Evolutionary conservation across 2,888 invertebrate genomes (phyloP).

Genomic region (Rhagophthalmus giganteus): DNA sequence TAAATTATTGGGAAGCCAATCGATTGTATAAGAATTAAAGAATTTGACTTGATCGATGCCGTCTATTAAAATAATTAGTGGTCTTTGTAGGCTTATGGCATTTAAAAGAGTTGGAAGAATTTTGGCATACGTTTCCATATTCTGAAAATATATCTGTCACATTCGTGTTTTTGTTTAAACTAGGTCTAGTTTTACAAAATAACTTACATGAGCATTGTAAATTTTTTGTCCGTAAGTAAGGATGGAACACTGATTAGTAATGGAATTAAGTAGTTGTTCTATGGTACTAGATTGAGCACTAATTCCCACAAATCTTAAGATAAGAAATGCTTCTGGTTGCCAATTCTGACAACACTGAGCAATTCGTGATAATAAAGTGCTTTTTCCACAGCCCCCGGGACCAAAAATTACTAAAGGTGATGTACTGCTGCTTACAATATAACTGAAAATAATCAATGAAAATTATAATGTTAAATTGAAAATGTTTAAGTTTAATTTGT

Average conservation of each 20-base stretch:
- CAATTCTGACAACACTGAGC: slow-evolving; percentile 67
- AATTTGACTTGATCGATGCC: slow-evolving; percentile 68
- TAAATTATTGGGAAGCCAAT: slow-evolving; percentile 76
- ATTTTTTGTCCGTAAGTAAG: slow-evolving; percentile 69
- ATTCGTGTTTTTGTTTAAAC: too few species aligned
- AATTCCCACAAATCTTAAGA: slow-evolving; percentile 66
- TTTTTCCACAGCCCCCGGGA: slow-evolving; percentile 82
- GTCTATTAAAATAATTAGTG: slow-evolving; percentile 74
- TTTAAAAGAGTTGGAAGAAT: slow-evolving; percentile 61
- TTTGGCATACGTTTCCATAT: slow-evolving; percentile 70
- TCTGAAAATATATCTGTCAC: slow-evolving; percentile 60
- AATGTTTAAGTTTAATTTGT: too few species aligned
- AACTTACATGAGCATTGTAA: slow-evolving; percentile 64
- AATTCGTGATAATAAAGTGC: slow-evolving; percentile 74
- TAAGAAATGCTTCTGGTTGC: slow-evolving; percentile 62
- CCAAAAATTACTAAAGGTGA: slow-evolving; percentile 75
- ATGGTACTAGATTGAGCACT: slow-evolving; percentile 69
- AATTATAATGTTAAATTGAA: too few species aligned
- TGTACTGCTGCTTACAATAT: slow-evolving; percentile 64
- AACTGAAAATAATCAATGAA: too few species aligned
- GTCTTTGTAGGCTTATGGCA: slow-evolving; percentile 61
- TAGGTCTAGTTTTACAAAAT: too few species aligned
- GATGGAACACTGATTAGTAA: slow-evolving; percentile 74
- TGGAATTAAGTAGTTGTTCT: slow-evolving; percentile 73
- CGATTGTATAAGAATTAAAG: slow-evolving; percentile 64